Evolutionary conservation across 2,888 invertebrate genomes (phyloP).

Genomic region (Kuschelorhynchus macadamiae): DNA sequence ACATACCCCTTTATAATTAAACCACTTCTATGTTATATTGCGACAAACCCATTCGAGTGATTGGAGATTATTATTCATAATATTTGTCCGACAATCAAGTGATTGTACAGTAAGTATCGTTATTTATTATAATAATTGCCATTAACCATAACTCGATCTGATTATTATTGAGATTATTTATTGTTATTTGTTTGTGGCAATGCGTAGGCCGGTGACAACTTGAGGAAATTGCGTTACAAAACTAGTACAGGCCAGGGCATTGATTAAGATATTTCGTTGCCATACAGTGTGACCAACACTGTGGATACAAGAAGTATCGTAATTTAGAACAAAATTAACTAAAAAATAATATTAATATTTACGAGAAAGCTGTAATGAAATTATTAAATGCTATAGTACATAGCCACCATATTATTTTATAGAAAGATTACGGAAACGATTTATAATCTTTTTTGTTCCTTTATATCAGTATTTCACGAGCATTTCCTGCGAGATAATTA

Average conservation of each 20-base stretch:
- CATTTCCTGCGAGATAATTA: too few relatives aligned
- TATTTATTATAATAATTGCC: conserved; percentile 40
- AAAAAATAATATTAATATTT: too few relatives aligned
- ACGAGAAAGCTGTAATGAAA: too few relatives aligned
- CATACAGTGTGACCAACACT: too few relatives aligned
- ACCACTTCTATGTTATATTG: neutral
- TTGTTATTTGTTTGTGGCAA: conserved; percentile 22
- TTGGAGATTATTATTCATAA: conserved; percentile 33
- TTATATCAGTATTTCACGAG: too few relatives aligned
- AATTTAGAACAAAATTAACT: too few relatives aligned
- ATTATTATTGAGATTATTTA: conserved; percentile 43
- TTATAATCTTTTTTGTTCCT: too few relatives aligned
- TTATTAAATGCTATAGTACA: too few relatives aligned
- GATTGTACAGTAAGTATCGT: conserved; percentile 39
- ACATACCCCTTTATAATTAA: neutral
- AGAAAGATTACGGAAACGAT: too few relatives aligned
- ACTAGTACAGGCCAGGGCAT: conserved; percentile 8
- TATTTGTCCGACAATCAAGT: conserved; percentile 31
- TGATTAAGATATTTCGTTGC: conserved; percentile 8
- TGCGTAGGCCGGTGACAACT: conserved; percentile 32
- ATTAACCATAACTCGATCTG: conserved; percentile 41
- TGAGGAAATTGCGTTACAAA: conserved; percentile 23
- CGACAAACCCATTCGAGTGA: conserved; percentile 18
- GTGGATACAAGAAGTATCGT: too few relatives aligned
- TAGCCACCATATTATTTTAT: too few relatives aligned